Base-by-base conservation (phyloP, 2,113 vertebrate genomes). In the Actinemys pallida region DNA sequence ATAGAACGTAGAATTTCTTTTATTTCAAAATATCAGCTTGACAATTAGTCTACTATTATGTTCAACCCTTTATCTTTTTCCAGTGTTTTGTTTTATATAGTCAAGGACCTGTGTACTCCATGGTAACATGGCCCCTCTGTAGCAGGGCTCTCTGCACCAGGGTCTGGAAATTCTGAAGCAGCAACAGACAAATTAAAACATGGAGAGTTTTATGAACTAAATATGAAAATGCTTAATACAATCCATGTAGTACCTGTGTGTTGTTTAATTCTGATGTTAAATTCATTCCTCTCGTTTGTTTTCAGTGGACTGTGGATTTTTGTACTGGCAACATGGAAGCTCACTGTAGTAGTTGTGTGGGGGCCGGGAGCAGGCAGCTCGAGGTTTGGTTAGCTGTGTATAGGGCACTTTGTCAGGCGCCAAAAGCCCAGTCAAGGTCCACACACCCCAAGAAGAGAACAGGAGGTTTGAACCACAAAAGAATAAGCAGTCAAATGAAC, bases 181-280 rank as follows among this genome's bases (percentile, higher is more conserved):
- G 92, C 90, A 91, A 87, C 82, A 93, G 95, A 50, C 85, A 96
- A 96, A 97, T 96, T 97, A 95, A 97, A 95, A 94, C 65, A 91
- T 52, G 52, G 24, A 45, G 83, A 57, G n/a, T 93, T 96, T 85
- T 95, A 97, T 96, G 93, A 96, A 96, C 95, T 96, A 96, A 95
- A 96, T 96, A 96, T 97, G 94, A 95, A 96, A 92, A 42, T 75
- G 50, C 65, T 31, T 96, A 97, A 95, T 92, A 83, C 57, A 95
- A 96, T 96, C 94, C 91, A 72, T 92, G 94, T 89, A 87, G 81
- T 93, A 54, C 57, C 96, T 75, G 92, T 92, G 90, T 82, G 88
- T 95, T 93, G 94, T 97, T 96, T 45, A 95, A 95, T 95, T 96
- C 96, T 94, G 42, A 12, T 45, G 93, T 93, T 94, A 90, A 95